Evolutionary conservation across 2,888 invertebrate genomes (phyloP).

Genomic region (Cactoblastis cactorum): DNA sequence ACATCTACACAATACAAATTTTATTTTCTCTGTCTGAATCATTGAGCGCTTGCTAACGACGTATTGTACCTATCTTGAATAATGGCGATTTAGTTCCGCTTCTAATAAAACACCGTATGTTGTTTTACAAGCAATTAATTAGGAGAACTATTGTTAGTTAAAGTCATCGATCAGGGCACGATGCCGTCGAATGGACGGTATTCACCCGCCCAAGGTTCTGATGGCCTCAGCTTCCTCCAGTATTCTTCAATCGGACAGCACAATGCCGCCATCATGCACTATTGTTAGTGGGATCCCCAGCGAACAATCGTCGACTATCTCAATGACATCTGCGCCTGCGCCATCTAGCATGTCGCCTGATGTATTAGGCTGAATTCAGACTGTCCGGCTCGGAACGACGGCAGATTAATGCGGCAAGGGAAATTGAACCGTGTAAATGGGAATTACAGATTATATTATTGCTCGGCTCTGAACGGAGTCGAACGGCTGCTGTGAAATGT

Average conservation of each 20-base stretch:
- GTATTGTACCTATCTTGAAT: conserved; percentile 38
- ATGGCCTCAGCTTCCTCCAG: conserved; percentile 62
- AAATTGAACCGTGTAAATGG: too few species aligned
- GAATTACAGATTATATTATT: too few species aligned
- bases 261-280: conserved; percentile 54
- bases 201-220: conserved; percentile 66
- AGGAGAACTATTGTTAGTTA: conserved; percentile 25
- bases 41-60: conserved; percentile 28
- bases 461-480: too few species aligned
- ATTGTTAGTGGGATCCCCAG: conserved; percentile 49
- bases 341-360: conserved; percentile 40
- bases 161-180: conserved; percentile 27
- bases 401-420: too few species aligned
- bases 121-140: conserved; percentile 33
- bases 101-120: conserved; percentile 40
- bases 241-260: conserved; percentile 66
- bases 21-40: conserved; percentile 1
- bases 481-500: too few species aligned
- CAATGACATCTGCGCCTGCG: conserved; percentile 65
- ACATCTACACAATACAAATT: conserved; percentile 1
- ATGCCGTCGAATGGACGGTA: conserved; percentile 33
- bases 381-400: too few species aligned
- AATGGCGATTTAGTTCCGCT: conserved; percentile 57
- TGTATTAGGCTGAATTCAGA: too few species aligned
- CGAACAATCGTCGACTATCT: conserved; percentile 59